Base-by-base conservation (phyloP, 2,888 invertebrate species). In the Pheosia gnoma region DNA sequence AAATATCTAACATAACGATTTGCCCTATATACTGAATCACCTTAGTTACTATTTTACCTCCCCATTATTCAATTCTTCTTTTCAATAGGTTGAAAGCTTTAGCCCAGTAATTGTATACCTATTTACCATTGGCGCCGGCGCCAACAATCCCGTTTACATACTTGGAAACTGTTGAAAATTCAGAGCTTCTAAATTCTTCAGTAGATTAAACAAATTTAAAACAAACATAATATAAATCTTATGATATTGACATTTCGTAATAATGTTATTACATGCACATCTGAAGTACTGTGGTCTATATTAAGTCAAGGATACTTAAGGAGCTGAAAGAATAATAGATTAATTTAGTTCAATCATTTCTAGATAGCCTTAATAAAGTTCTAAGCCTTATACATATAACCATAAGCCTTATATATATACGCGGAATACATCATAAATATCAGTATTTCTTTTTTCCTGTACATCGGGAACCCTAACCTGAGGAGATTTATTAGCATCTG, bases 91-190 rank as follows among this genome's bases (percentile, higher is more conserved):
- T 36, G 25, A 53, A 51, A 63, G 59, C 59, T 38, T 52, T 63
- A 59, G 56, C 58, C 49, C 49, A 7, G 38, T 59, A 51, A 57
- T 62, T 65, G 59, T 39, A 9, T 11, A 62, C 52, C 37, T 57
- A 66, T 58, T 63, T 58, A 71, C 6, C n/a, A n/a, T 62, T 41
- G 60, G 56, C 69, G 72, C 69, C 63, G 62, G 72, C 65, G 71
- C 65, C 58, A 55, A 25, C 57, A 57, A 37, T 37, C 53, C 49
- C 41, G 59, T 37, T 8, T 13, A n/a, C 36, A 9, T 51, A 49
- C 6, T 49, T 49, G 49, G 49, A 49, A n/a, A 49, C 49, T 49
- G 49, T n/a, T n/a, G 13, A n/a, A 13, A 13, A n/a, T 49, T 8
- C 43, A 4, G 9, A 9, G 39, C 39, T 47, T 9, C 47, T 47